Conservation (phyloP, 2,113 vertebrate species). For the Polypterus bichir region DNA sequence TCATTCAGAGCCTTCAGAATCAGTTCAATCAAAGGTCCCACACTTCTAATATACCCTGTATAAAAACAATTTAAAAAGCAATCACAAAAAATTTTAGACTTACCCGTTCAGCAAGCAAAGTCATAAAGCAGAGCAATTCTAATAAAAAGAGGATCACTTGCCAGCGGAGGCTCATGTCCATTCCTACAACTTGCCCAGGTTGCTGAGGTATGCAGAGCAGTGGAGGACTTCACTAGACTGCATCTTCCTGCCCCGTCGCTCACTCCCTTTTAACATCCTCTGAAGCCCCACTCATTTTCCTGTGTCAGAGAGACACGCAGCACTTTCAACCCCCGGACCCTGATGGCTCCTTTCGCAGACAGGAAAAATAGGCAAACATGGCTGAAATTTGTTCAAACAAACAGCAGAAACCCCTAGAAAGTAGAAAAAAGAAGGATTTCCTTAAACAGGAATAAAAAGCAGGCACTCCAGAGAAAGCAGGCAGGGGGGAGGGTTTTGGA, state of each 20-base stretch:
- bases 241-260: background rate
- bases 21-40: background rate
- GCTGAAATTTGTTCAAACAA: constrained; percentile 8
- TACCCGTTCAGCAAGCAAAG: too few relatives aligned
- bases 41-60: constrained; percentile 10
- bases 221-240: background rate
- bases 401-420: background rate
- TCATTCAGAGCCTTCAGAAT: background rate
- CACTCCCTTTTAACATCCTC: background rate
- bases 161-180: constrained; percentile 3
- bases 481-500: too few relatives aligned
- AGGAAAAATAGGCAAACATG: background rate
- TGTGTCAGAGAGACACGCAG: background rate
- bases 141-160: constrained; percentile 1
- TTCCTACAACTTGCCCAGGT: background rate
- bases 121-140: too few relatives aligned
- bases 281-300: background rate
- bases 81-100: background rate
- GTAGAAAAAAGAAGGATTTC: constrained; percentile 44
- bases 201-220: background rate
- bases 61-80: constrained; percentile 9
- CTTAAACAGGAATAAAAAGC: constrained; percentile 32
- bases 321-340: background rate
- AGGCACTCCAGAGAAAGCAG: constrained; percentile 12
- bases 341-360: constrained; percentile 10